These are phyloP conservation scores for Diceros bicornis DNA, from an alignment of 2,797 vertebrate species.

Conservation along the genomic window DNA sequence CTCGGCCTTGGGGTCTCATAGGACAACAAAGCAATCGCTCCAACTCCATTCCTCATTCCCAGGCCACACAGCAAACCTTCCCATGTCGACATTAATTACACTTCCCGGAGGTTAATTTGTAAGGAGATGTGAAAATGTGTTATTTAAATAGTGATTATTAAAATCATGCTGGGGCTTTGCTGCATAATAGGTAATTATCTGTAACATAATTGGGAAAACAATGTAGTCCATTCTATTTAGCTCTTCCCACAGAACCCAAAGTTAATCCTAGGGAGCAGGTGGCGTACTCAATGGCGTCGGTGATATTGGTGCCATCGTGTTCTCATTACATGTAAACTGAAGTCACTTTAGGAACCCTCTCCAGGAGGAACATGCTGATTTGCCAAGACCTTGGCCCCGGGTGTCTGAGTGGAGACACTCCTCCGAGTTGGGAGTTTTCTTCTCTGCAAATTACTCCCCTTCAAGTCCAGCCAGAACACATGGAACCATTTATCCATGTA, in stretches of 20 bases:
- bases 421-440: background rate
- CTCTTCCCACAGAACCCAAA: slow-evolving; percentile 49
- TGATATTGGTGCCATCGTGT: slow-evolving; percentile 77
- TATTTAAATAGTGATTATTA: slow-evolving; percentile 86
- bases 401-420: background rate
- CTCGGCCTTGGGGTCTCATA: rapidly evolving
- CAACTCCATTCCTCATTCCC: background rate
- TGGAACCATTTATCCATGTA: background rate
- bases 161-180: slow-evolving; percentile 81
- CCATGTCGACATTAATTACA: slow-evolving; percentile 51
- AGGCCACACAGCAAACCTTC: background rate
- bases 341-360: slow-evolving; percentile 14
- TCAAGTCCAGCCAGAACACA: background rate
- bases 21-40: rapidly evolving
- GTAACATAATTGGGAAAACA: slow-evolving; percentile 81
- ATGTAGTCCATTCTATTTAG: slow-evolving; percentile 71
- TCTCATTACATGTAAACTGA: slow-evolving; percentile 71
- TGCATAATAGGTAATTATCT: slow-evolving; percentile 86
- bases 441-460: rapidly evolving
- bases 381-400: background rate
- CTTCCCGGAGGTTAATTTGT: slow-evolving; percentile 86
- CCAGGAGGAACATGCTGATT: background rate
- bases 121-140: slow-evolving; percentile 80
- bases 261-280: slow-evolving; percentile 1
- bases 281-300: background rate